Evolutionary conservation across 2,113 vertebrate species (phyloP).

Genomic region (Corythornis cristatus): DNA sequence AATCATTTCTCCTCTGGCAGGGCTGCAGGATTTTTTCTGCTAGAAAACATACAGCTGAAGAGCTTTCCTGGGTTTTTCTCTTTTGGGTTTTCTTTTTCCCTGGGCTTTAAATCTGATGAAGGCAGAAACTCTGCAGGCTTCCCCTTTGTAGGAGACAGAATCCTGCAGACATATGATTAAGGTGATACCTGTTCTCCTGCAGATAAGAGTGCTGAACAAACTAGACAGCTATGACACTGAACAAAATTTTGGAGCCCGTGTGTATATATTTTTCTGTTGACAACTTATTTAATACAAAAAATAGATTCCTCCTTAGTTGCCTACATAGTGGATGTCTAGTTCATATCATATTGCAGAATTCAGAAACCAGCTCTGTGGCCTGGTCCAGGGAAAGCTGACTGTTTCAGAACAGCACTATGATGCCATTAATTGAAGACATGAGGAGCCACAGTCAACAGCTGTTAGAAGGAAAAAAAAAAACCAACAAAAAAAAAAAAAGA

Average conservation of each 20-base stretch:
- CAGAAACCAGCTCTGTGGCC: neutral
- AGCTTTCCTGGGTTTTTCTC: neutral
- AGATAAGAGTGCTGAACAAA: neutral
- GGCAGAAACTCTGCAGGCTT: neutral
- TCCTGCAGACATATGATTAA: neutral
- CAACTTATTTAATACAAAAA: constrained; percentile 37
- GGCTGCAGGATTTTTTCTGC: neutral
- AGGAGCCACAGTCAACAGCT: neutral
- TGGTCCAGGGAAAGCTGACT: neutral
- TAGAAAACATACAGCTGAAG: neutral
- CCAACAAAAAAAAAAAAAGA: too few species aligned
- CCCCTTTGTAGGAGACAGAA: neutral
- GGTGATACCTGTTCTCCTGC: neutral
- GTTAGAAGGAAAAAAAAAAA: neutral
- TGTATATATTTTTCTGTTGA: neutral
- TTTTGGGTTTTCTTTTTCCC: neutral
- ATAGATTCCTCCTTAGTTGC: neutral
- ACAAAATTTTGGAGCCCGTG: neutral
- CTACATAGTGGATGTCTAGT: neutral
- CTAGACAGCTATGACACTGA: neutral
- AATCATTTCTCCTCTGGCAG: constrained; percentile 5
- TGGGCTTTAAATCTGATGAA: neutral
- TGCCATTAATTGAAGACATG: neutral
- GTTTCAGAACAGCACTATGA: neutral
- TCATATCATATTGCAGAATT: neutral